Conservation (phyloP, 1,140 invertebrate species). For the Trialeurodes vaporariorum region DNA sequence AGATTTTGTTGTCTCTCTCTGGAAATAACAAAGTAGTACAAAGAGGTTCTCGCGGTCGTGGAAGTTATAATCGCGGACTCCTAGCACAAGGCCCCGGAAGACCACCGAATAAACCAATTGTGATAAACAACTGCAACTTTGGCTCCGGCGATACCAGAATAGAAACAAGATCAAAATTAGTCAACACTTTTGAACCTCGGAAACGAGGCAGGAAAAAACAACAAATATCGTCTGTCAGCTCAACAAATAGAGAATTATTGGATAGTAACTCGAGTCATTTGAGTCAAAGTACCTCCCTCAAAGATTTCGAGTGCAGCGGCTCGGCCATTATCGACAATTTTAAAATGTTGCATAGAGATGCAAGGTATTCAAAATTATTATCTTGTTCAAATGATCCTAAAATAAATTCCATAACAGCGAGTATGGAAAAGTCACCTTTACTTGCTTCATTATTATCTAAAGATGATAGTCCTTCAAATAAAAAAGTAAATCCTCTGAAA, state of each 20-base stretch:
- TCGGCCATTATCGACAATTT: neutral
- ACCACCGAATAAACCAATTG: neutral
- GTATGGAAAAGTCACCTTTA: slow-evolving; percentile 18
- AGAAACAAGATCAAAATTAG: neutral
- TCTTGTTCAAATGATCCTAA: neutral
- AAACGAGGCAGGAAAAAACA: neutral
- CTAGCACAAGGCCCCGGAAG: neutral
- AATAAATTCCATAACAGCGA: neutral
- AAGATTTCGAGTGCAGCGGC: neutral
- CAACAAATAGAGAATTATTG: neutral
- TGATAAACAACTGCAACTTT: neutral
- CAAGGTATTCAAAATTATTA: neutral
- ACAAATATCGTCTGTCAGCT: neutral
- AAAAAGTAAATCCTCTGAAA: slow-evolving; percentile 16
- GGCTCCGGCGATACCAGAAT: neutral
- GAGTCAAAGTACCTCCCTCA: neutral
- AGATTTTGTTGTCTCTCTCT: slow-evolving; percentile 29
- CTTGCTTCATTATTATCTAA: slow-evolving; percentile 24
- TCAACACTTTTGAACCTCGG: neutral
- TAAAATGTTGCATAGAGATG: neutral
- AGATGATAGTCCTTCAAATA: slow-evolving; percentile 18
- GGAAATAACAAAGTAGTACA: slow-evolving; percentile 8
- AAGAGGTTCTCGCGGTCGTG: neutral
- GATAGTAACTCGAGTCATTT: neutral
- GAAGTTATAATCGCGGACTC: neutral